Evolutionary conservation across 2,888 invertebrate species (phyloP), one percentile per base, ranked within the genome.

Genomic region (Scaeva pyrastri): DNA sequence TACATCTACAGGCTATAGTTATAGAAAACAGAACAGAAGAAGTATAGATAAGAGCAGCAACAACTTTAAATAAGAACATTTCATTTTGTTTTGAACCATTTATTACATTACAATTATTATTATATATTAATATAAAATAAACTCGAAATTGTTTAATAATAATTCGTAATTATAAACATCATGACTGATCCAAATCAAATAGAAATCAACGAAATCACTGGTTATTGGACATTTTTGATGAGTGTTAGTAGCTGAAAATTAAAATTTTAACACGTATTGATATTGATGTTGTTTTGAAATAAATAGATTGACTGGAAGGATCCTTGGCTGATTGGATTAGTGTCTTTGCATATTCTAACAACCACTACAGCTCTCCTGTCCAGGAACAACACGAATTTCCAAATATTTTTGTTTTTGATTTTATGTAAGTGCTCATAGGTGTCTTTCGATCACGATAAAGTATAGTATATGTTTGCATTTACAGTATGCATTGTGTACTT

Each of bases 301-400:
- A n/a, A n/a, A 55, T 66, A 90, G 97, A 97, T 97, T 92, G 97
- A 97, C 91, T 97, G 97, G 97, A 94, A 94, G 89, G 97, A 97
- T 92, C 97, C 97, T 7, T 97, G 97, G 97, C 94, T 97, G 14
- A 96, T 97, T 86, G 95, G 95, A 16, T 92, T 97, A 14, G 93
- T 97, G 88, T 93, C 95, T 55, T 95, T 97, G 91, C 97, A 97
- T 91, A 92, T 97, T 52, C 93, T 96, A 62, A 94, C 97, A 36
- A 97, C 97, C 80, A 94, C 96, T 90, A 96, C 96, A 89, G 96
- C 97, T 52, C 93, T 97, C 74, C 94, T 96, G 89, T 97, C 97
- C 52, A 94, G 97, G 89, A 97, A 97, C 92, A 96, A 96, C 93
- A 96, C 96, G 87, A 97, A 97, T 92, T 96, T 97, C 90, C 97